A percentile compares a stretch with the other conserved stretches of the same genome.
These are phyloP conservation scores for Harpagus bidentatus DNA, from an alignment of 2,113 vertebrate species.

Conservation along the genomic window DNA sequence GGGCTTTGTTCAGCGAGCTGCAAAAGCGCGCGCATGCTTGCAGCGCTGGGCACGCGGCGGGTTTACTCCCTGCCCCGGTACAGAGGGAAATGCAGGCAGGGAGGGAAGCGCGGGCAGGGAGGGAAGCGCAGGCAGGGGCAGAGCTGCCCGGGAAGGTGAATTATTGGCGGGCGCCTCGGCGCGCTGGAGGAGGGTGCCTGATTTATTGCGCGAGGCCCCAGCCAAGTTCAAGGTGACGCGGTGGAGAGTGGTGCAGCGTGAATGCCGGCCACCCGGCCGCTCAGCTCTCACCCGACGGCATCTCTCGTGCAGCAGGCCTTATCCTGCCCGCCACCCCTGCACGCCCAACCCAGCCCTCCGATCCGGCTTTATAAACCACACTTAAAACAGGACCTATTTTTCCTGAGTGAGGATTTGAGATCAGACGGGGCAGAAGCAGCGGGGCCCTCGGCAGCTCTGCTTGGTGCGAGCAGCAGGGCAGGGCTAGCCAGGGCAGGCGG, in stretches of 20 bases:
- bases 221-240: conserved; percentile 12
- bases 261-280: neutral
- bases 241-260: neutral
- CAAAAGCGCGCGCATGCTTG: neutral
- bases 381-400: conserved; percentile 15
- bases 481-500: neutral
- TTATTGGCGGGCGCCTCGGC: neutral
- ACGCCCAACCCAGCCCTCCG: neutral
- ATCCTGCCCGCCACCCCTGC: neutral
- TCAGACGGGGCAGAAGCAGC: neutral
- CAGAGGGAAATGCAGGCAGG: neutral
- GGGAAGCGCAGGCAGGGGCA: neutral
- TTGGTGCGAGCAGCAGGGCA: neutral
- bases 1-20: neutral
- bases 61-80: neutral
- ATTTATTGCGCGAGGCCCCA: neutral
- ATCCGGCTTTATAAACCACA: neutral
- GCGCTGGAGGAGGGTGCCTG: neutral
- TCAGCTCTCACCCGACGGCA: accelerated
- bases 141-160: neutral
- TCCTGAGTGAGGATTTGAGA: conserved; percentile 16
- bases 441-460: neutral
- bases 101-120: neutral
- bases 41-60: neutral
- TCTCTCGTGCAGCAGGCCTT: neutral